These are phyloP conservation scores for Acestrorhynchus altus DNA, from an alignment of 2,797 vertebrate species.

Conservation along the genomic window DNA sequence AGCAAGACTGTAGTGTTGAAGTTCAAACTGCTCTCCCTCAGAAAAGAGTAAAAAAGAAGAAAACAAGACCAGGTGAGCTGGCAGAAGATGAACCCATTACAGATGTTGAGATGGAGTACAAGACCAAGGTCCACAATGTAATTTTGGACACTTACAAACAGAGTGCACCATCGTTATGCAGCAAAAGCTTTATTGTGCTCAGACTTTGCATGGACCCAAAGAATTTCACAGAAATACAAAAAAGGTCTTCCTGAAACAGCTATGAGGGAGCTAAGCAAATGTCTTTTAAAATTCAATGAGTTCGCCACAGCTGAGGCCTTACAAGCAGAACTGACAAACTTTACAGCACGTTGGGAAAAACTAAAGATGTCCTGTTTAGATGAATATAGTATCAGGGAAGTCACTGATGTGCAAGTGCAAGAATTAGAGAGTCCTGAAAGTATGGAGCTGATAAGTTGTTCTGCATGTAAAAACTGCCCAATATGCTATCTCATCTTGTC, in stretches of 20 bases:
- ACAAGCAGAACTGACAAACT: no score
- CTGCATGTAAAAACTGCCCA: no score
- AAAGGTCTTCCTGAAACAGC: conserved; percentile 32
- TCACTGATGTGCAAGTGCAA: no score
- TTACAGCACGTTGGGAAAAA: no score
- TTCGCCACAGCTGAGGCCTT: no score
- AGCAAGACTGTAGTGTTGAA: conserved; percentile 30
- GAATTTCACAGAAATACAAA: background rate
- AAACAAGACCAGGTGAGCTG: no score
- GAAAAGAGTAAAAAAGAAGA: conserved; percentile 39
- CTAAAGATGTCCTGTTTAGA: no score
- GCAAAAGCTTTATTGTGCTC: conserved; percentile 33
- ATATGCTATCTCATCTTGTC: conserved; percentile 31
- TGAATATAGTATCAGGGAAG: no score
- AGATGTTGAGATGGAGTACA: no score
- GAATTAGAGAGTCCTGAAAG: no score
- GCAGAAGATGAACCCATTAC: no score
- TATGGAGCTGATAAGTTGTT: no score
- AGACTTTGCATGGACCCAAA: conserved; percentile 45
- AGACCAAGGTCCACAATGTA: conserved; percentile 15
- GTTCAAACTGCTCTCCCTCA: conserved; percentile 29
- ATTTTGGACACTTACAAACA: conserved; percentile 32
- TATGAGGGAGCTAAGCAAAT: conserved; percentile 47
- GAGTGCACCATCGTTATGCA: conserved; percentile 17
- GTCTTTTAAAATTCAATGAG: background rate